phyloP scores from a whole-genome alignment of 2,888 invertebrate genomes.

The Dinocampus coccinellae region DNA sequence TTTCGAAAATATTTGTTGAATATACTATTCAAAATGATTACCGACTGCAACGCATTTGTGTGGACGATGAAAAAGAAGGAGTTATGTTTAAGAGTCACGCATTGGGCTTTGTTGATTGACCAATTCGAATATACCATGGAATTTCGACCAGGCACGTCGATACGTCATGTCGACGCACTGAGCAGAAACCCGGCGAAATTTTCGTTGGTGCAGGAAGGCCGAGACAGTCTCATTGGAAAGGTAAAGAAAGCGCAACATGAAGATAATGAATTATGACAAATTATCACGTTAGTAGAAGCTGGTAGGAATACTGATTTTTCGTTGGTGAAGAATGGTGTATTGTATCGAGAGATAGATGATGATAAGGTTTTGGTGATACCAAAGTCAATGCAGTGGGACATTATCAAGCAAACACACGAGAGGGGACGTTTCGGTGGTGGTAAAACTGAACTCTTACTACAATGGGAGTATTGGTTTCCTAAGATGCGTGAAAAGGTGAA shows the following conservation, averaged over 20 bases:
- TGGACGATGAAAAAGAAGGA: conserved; percentile 37
- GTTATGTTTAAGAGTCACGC: conserved; percentile 39
- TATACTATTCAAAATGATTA: no score
- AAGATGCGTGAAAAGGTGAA: conserved; percentile 31
- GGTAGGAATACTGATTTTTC: conserved; percentile 7
- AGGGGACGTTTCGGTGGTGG: conserved; percentile 29
- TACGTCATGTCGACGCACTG: conserved; percentile 44
- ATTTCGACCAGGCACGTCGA: conserved; percentile 41
- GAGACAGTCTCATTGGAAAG: conserved; percentile 18
- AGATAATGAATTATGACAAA: conserved; percentile 16
- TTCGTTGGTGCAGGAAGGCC: not conserved
- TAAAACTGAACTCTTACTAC: conserved; percentile 25
- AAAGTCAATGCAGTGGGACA: conserved; percentile 24
- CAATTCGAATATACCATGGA: conserved; percentile 44
- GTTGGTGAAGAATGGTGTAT: conserved; percentile 7
- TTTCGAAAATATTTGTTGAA: conserved; percentile 47
- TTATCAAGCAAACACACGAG: conserved; percentile 34
- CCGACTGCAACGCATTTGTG: conserved; percentile 42
- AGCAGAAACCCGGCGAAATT: conserved; percentile 37
- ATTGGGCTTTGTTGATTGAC: conserved; percentile 42
- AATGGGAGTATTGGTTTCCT: conserved; percentile 35
- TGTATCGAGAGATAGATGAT: conserved; percentile 21
- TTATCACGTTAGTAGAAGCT: not conserved
- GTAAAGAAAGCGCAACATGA: conserved; percentile 28
- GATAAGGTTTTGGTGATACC: conserved; percentile 27